Base-by-base conservation (phyloP, 2,113 vertebrate species). In the Microcebus ravelobensis region DNA sequence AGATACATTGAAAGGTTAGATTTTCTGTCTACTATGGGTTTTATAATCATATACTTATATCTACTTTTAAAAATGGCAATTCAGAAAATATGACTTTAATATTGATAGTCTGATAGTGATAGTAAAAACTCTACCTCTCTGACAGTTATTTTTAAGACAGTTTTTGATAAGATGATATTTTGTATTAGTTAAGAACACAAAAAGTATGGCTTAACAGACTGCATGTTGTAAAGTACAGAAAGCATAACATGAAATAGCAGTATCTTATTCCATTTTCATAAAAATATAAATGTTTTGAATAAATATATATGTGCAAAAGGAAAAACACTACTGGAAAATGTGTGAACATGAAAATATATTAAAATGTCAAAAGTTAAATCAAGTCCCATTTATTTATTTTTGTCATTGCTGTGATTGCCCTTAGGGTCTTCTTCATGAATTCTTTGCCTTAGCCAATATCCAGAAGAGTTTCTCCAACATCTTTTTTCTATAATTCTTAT, bases 141-240 rank as follows among this genome's bases (percentile, higher is more conserved):
- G 23, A 81, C 29, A 83, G 20, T 68, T 95, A 90, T 68, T 86
- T 90, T 97, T 92, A 87, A 85, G 71, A 70, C 7, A 65, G 21
- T 20, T 94, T 89, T 77, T 81, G 10, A 89, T 31, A 81, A 81
- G 39, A 59, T 23, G n/a, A 80, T 6, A 3, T 57, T 57, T 20
- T 83, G 57, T 45, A n/a, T 86, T 70, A 65, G 27, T 74, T 89
- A 61, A 77, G 21, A 93, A 95, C 8, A 57, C 34, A 96, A 42
- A 15, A 11, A 83, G 42, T 68, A 59, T 71, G 45, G 87, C 59
- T 88, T 59, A 85, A 92, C 9, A 96, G 57, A 88, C 17, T 82
- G 2, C 4, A 61, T 55, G 12, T 11, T 81, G 25, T 82, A 91
- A 91, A 86, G 36, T 71, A 89, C 52, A 91, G 29, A n/a, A 61